Conservation (phyloP, 2,888 invertebrate genomes). For the Bombylius discolor region DNA sequence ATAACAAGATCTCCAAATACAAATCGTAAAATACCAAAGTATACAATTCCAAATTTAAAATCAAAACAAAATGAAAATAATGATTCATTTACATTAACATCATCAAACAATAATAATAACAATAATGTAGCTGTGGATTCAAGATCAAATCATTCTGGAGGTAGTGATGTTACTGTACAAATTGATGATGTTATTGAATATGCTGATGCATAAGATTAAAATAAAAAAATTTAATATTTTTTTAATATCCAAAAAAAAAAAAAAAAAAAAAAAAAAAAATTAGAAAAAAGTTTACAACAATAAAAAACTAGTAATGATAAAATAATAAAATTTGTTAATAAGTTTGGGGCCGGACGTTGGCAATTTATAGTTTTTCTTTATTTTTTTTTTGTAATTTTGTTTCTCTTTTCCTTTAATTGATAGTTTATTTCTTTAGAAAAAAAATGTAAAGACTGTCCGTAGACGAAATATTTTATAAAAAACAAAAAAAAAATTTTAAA, state of each 20-base stretch:
- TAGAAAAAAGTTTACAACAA: too few relatives aligned
- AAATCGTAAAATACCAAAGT: conserved; percentile 18
- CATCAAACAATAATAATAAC: background rate
- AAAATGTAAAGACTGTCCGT: too few relatives aligned
- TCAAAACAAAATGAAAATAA: background rate
- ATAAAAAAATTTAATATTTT: background rate
- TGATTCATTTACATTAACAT: background rate
- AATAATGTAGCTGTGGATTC: background rate
- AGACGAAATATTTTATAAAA: too few relatives aligned
- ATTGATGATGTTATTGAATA: conserved; percentile 33
- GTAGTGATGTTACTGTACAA: conserved; percentile 34
- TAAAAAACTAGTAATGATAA: too few relatives aligned
- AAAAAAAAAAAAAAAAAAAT: too few relatives aligned
- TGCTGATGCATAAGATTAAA: conserved; percentile 26
- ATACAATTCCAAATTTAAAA: conserved; percentile 16
- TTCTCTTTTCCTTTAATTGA: too few relatives aligned
- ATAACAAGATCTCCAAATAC: conserved; percentile 15
- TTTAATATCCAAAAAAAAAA: too few relatives aligned
- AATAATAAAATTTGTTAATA: too few relatives aligned
- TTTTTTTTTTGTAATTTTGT: too few relatives aligned
- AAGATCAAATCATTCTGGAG: conserved; percentile 35
- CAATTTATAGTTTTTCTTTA: background rate
- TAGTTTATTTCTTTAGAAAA: too few relatives aligned
- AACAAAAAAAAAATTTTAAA: too few relatives aligned
- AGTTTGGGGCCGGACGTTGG: background rate